Evolutionary conservation across 2,888 invertebrate species (phyloP).

Genomic region (Scaptomyza caliginosa): DNA sequence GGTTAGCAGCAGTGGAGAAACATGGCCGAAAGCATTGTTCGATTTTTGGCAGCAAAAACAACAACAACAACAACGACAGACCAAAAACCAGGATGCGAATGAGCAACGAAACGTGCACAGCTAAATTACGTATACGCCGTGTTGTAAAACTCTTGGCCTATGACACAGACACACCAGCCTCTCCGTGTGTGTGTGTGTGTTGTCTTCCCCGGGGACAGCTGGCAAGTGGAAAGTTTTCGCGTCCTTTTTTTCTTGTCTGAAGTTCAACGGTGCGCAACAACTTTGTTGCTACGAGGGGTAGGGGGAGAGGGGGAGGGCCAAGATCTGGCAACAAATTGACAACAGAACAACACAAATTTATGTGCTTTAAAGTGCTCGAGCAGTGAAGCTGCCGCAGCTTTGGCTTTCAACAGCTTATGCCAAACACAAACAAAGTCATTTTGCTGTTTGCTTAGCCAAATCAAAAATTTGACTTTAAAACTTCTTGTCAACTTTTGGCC

Average conservation of each 20-base stretch:
- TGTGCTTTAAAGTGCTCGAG: conserved; percentile 39
- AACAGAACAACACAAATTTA: conserved; percentile 33
- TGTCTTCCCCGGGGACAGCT: conserved; percentile 38
- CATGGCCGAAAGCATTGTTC: conserved; percentile 41
- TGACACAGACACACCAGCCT: conserved; percentile 6
- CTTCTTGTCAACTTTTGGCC: conserved; percentile 21
- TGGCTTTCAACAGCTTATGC: conserved; percentile 8
- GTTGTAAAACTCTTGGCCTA: conserved; percentile 36
- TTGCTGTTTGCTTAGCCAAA: conserved; percentile 18
- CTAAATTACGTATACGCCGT: conserved; percentile 63
- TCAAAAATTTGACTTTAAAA: conserved; percentile 40
- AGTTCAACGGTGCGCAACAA: conserved; percentile 72
- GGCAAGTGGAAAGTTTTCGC: conserved; percentile 69
- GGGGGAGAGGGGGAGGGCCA: conserved; percentile 16
- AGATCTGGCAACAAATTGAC: conserved; percentile 45
- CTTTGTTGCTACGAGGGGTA: no score
- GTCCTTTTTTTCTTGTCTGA: conserved; percentile 57
- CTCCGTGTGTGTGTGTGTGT: neutral
- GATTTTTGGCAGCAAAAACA: conserved; percentile 37
- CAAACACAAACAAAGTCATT: conserved; percentile 26
- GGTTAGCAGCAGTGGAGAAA: conserved; percentile 2
- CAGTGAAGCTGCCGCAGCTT: conserved; percentile 10
- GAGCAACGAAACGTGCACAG: conserved; percentile 13
- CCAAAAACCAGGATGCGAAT: neutral
- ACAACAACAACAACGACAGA: no score